Base-by-base conservation (phyloP, 53 echinoderm and acorn worm species). In the Hippasteria phrygiana region DNA sequence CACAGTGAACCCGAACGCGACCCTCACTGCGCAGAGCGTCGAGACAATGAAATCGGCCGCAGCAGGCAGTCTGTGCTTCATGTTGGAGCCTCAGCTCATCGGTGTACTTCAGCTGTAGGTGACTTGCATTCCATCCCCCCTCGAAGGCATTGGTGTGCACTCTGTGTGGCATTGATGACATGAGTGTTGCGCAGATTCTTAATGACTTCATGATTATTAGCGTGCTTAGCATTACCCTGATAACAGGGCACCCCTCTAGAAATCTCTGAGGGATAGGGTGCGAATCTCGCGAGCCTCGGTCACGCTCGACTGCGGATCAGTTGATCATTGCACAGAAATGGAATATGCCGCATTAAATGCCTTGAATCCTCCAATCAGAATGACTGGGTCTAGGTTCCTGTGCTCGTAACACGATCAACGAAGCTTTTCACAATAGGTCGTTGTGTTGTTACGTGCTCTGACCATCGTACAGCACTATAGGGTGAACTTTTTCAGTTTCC, bases 21-120 rank as follows among this genome's bases (percentile, higher is more conserved):
- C n/a, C n/a, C n/a, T n/a, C n/a, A n/a, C n/a, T n/a, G 95, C 94
- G 73, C 97, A 97, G 84, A 95, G 97, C 20, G 95, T 93, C 11
- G 95, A 50, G 22, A 97, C 97, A 20, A 97, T 79, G 39, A 95
- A 97, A 75, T 94, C 92, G 11, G 97, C 95, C 4, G 95, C 95
- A 1, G 39, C 45, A 12, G 93, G 85, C 41, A 90, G 53, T 5
- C 92, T 69, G 70, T 94, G 92, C 26, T 90, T 82, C 90, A 91
- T 67, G 6, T 89, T 85, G 16, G 88, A 92, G 22, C 88, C 64
- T n/a, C 17, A 92, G 66, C 53, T 95, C 97, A 63, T 97, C 97
- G 43, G 86, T 71, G 46, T 94, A 93, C 55, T 89, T 87, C 35
- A 97, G 88, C 8, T 91, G 93, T 17, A 97, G 90, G 70, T 95